Evolutionary conservation across 2,113 vertebrate genomes (phyloP).

Genomic region (Pterocles orientalis): DNA sequence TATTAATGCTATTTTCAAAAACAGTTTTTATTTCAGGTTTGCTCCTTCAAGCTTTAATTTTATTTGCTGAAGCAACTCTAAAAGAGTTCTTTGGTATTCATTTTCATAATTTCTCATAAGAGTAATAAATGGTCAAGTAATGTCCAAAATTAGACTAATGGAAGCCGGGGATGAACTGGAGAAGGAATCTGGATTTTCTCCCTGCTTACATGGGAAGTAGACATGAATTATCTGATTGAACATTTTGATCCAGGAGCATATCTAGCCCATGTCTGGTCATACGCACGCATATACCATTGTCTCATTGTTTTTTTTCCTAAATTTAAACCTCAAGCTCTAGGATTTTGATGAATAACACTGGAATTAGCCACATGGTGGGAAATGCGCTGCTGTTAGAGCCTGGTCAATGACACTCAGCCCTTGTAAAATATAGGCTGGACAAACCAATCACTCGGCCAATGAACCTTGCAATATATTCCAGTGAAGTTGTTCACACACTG

Average conservation of each 20-base stretch:
- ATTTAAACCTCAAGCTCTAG: not conserved
- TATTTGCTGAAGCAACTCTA: not conserved
- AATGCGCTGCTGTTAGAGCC: not conserved
- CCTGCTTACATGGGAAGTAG: not conserved
- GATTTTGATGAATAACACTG: not conserved
- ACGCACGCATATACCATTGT: not conserved
- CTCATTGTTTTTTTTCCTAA: not conserved
- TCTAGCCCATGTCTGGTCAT: not conserved
- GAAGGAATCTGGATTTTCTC: not conserved
- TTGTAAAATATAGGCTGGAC: not conserved
- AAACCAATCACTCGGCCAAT: not conserved
- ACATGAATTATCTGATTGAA: not conserved
- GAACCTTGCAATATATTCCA: accelerated
- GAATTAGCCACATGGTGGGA: not conserved
- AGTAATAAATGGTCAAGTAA: not conserved
- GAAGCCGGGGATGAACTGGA: not conserved
- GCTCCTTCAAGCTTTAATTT: not conserved
- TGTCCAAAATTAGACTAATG: not conserved
- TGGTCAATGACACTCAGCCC: not conserved
- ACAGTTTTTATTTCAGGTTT: not conserved
- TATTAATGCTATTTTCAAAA: not conserved
- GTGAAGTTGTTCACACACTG: not conserved
- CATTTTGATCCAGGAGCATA: not conserved
- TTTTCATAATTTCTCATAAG: not conserved
- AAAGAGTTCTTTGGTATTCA: not conserved